Evolutionary conservation across 2,113 vertebrate species (phyloP), one percentile per base, ranked within the genome.

Genomic region (Peromyscus polionotus): DNA sequence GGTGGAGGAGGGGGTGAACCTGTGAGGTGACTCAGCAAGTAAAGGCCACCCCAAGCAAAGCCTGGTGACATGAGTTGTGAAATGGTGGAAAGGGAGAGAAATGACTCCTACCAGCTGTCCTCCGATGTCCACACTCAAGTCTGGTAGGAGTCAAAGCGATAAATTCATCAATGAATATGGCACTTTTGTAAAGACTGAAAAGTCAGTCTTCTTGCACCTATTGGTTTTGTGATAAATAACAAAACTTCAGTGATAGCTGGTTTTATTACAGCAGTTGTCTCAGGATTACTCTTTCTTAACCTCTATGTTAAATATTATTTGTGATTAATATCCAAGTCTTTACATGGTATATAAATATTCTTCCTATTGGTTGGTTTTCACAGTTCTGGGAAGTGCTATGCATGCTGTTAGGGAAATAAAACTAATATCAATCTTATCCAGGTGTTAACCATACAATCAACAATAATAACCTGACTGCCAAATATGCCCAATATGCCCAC

Each of bases 1-100:
- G 4, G 59, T 19, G 5, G 5, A 2, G 13, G 13, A 0, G 5
- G 13, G 13, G 67, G 13, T 33, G 6, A 70, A 63, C 14, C 17
- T 7, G 1, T 42, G 24, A 63, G 24, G 7, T 31, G 24, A 13
- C 39, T 42, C 8, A 63, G 57, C 9, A 24, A 63, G 14, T 28
- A 28, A 84, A 17, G 57, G 2, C 3, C 7, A 16, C 19, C 61
- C 36, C 24, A 28, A 26, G 28, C 24, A 84, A 42, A 42, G 7
- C 13, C 7, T 42, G 22, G 16, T 24, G 39, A 17, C 24, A 39
- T 28, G 57, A 42, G n/a, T 5, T 28, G 1, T 39, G 22, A 84
- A 9, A 26, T 84, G 5, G n/a, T 42, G 22, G 22, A 42, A 61
- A 39, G 11, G 48, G 57, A 84, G 22, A 17, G 13, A 63, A 63